These are phyloP conservation scores for Atrichornis clamosus DNA, from an alignment of 2,113 vertebrate genomes.

Conservation along the genomic window DNA sequence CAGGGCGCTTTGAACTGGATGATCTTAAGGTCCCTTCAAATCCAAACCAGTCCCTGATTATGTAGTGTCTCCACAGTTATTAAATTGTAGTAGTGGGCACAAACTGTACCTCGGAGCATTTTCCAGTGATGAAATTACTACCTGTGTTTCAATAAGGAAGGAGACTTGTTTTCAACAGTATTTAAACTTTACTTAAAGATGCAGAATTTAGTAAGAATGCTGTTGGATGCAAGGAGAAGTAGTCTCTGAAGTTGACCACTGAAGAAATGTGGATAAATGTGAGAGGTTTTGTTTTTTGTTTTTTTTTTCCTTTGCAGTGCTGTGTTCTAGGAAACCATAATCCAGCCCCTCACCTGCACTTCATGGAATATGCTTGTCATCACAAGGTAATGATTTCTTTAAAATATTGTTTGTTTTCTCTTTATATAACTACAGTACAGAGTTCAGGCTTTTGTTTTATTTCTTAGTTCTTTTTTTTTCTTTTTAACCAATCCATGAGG, in stretches of 20 bases:
- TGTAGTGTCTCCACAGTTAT: not conserved
- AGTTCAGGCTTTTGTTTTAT: not conserved
- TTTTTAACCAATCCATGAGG: not conserved
- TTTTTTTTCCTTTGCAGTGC: not conserved
- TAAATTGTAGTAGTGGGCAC: not conserved
- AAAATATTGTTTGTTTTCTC: not conserved
- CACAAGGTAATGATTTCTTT: not conserved
- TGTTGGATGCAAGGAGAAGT: not conserved
- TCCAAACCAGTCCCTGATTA: not conserved
- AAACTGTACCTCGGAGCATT: not conserved
- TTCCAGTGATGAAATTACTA: not conserved
- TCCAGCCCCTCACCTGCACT: not conserved
- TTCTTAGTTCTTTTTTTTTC: not conserved
- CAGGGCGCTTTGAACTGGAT: not conserved
- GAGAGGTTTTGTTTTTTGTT: not conserved
- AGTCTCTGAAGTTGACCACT: not conserved
- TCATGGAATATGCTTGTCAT: not conserved
- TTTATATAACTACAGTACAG: not conserved
- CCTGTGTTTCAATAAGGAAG: not conserved
- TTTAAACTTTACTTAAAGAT: not conserved
- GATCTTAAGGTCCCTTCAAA: not conserved
- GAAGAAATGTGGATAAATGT: not conserved
- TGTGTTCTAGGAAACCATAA: not conserved
- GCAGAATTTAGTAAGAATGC: not conserved
- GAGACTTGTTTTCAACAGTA: not conserved